Conservation (phyloP, 2,888 invertebrate genomes). For the Macaria notata region DNA sequence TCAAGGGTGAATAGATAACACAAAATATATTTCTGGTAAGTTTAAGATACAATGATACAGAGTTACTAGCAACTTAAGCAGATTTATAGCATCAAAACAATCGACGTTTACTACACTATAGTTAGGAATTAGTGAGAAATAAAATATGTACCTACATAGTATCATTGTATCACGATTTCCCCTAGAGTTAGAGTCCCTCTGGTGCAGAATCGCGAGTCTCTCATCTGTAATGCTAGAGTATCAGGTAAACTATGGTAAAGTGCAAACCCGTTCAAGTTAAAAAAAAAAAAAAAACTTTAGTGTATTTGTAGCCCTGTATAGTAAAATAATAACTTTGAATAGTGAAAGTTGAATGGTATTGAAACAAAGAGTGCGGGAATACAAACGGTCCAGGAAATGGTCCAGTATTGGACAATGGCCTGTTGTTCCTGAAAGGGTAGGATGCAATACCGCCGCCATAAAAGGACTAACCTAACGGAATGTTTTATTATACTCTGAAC, state of each 20-base stretch:
- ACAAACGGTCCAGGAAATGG: constrained; percentile 16
- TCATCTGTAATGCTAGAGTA: no score
- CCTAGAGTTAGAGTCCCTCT: no score
- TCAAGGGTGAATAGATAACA: background rate
- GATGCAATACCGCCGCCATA: constrained; percentile 17
- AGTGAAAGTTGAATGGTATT: constrained; percentile 25
- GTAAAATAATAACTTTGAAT: constrained; percentile 1
- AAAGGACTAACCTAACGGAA: constrained; percentile 7
- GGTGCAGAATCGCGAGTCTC: no score
- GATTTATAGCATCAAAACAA: no score
- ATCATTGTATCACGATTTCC: background rate
- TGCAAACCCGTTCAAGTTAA: no score
- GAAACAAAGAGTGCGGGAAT: constrained; percentile 5
- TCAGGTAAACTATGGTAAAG: no score
- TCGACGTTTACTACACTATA: no score
- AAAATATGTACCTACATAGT: background rate
- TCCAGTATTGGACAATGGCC: constrained; percentile 23
- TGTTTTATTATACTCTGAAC: background rate
- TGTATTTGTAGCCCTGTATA: no score
- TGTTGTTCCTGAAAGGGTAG: constrained; percentile 16
- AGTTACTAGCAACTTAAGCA: no score
- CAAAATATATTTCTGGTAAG: background rate
- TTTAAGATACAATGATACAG: no score
- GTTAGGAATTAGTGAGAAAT: no score
- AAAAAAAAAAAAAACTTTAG: no score